phyloP scores from a whole-genome alignment of 2,113 vertebrate species.

The Gopherus flavomarginatus region DNA sequence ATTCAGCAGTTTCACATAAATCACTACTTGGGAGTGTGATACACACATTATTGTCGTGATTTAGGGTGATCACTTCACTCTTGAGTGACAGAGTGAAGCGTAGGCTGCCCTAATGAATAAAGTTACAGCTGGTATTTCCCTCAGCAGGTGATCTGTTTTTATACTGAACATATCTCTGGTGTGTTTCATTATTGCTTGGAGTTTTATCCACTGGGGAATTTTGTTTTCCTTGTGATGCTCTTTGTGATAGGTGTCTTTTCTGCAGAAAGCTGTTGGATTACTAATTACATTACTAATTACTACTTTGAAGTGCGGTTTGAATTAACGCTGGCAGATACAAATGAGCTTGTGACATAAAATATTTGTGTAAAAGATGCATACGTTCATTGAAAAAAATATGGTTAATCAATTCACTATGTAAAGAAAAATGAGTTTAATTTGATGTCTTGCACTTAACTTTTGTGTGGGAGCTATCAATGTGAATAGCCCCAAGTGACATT shows the following conservation, averaged over 20 bases:
- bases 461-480: background rate
- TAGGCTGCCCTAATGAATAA: background rate
- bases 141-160: background rate
- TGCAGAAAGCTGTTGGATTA: background rate
- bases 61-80: background rate
- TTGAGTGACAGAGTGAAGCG: background rate
- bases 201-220: background rate
- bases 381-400: background rate
- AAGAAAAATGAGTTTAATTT: conserved; percentile 16
- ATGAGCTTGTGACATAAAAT: background rate
- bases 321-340: background rate
- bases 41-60: background rate
- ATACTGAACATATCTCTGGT: background rate
- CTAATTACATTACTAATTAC: background rate
- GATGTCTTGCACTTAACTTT: background rate
- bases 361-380: conserved; percentile 12
- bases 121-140: background rate
- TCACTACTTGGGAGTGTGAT: background rate
- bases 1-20: background rate
- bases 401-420: background rate
- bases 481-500: background rate
- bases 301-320: background rate
- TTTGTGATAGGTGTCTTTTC: background rate
- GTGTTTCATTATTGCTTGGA: background rate
- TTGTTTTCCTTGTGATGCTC: background rate